Evolutionary conservation across 2,888 invertebrate species (phyloP).

Genomic region (Drosophila prolongata): DNA sequence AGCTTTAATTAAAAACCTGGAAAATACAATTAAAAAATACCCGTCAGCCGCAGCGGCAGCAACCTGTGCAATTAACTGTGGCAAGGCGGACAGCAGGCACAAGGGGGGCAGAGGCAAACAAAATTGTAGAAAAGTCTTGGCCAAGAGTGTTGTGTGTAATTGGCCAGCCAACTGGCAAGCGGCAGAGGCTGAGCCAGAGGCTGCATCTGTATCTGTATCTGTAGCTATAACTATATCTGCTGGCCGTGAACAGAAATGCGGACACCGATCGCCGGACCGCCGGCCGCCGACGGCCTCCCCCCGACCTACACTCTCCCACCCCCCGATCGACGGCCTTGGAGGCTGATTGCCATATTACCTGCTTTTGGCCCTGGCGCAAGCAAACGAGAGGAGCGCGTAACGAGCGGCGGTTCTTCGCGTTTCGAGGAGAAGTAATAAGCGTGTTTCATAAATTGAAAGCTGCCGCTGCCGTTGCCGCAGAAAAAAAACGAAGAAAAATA

Average conservation of each 20-base stretch:
- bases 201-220: constrained; percentile 14
- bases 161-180: constrained; percentile 51
- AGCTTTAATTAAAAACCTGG: constrained; percentile 79
- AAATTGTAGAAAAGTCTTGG: constrained; percentile 73
- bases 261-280: constrained; percentile 56
- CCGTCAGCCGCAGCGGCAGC: constrained; percentile 51
- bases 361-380: constrained; percentile 53
- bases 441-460: constrained; percentile 77
- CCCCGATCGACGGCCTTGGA: constrained; percentile 59
- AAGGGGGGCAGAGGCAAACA: constrained; percentile 40
- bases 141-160: constrained; percentile 66
- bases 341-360: constrained; percentile 57
- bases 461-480: constrained; percentile 61
- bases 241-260: constrained; percentile 58
- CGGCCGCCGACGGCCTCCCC: constrained; percentile 26
- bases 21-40: constrained; percentile 70
- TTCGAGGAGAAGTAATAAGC: constrained; percentile 55
- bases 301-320: constrained; percentile 4
- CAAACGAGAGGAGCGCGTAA: constrained; percentile 54
- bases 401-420: constrained; percentile 35
- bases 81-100: constrained; percentile 20
- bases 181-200: constrained; percentile 17
- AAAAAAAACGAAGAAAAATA: constrained; percentile 50
- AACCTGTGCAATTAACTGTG: constrained; percentile 73
- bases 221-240: constrained; percentile 25